Percentiles rank a stretch among this genome's conserved stretches.
phyloP scores from a whole-genome alignment of 2,113 vertebrate genomes.

The Leiothrix lutea region DNA sequence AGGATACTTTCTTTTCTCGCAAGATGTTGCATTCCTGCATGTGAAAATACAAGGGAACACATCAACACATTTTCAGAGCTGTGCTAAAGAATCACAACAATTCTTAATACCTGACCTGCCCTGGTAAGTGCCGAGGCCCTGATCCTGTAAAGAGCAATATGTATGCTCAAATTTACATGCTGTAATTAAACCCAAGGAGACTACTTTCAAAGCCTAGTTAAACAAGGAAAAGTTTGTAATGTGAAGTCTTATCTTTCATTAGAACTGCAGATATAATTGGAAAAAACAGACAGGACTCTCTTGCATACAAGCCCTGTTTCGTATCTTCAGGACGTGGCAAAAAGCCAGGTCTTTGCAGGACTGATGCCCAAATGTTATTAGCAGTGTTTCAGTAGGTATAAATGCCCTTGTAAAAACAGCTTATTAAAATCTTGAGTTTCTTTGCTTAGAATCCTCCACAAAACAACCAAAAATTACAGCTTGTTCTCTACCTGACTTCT shows the following conservation, averaged over 20 bases:
- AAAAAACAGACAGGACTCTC: conserved; percentile 24
- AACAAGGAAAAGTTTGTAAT: conserved; percentile 59
- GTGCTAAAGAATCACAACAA: neutral
- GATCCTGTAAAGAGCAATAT: neutral
- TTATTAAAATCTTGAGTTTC: neutral
- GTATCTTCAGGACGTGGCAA: conserved; percentile 51
- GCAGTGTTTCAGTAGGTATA: neutral
- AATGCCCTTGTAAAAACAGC: neutral
- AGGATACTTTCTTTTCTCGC: neutral
- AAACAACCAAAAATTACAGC: neutral
- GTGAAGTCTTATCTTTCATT: conserved; percentile 50
- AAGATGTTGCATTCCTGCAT: neutral
- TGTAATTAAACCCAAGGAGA: conserved; percentile 66
- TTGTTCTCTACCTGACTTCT: neutral
- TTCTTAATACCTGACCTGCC: conserved; percentile 26
- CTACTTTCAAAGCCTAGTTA: conserved; percentile 57
- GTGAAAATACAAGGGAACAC: neutral
- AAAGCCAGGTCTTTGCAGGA: neutral
- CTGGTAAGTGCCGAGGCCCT: neutral
- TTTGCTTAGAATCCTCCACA: neutral
- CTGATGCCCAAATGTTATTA: conserved; percentile 3
- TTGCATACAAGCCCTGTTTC: neutral
- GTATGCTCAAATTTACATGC: conserved; percentile 50
- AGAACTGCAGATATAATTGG: conserved; percentile 50
- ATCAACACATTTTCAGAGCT: neutral